Evolutionary conservation across 1,140 invertebrate species (phyloP).

Genomic region (Calephelis nemesis): DNA sequence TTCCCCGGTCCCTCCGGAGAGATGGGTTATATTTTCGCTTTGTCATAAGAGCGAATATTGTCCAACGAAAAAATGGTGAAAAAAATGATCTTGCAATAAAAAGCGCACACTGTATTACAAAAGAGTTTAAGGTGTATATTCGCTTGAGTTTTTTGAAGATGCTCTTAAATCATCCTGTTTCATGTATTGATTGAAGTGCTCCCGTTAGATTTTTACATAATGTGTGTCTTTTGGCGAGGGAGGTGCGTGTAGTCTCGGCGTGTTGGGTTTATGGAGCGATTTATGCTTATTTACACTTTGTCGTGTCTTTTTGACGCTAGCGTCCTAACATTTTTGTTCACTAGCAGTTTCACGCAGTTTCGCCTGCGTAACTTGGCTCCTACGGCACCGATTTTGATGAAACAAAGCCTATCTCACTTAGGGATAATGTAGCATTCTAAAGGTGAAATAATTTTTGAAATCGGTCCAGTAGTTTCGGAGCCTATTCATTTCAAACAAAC

Average conservation of each 20-base stretch:
- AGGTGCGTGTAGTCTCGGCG: conserved; percentile 23
- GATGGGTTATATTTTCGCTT: conserved; percentile 36
- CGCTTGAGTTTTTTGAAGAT: conserved; percentile 41
- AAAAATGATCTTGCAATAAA: conserved; percentile 28
- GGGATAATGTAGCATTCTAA: too few species aligned
- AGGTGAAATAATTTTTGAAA: too few species aligned
- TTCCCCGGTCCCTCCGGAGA: conserved; percentile 46
- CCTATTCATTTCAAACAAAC: too few species aligned
- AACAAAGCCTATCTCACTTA: too few species aligned
- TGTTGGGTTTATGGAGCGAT: conserved; percentile 13
- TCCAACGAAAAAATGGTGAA: conserved; percentile 50
- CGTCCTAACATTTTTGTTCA: not conserved
- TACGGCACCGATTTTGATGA: too few species aligned
- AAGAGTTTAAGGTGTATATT: conserved; percentile 40
- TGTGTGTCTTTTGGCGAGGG: conserved; percentile 64
- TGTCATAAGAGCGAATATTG: conserved; percentile 50
- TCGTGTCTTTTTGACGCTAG: not conserved
- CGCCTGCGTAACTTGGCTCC: too few species aligned
- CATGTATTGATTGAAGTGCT: conserved; percentile 71
- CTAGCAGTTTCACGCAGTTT: too few species aligned
- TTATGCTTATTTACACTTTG: conserved; percentile 15
- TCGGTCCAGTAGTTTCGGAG: too few species aligned
- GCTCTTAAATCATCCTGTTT: conserved; percentile 65
- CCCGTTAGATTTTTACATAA: conserved; percentile 73
- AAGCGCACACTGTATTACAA: conserved; percentile 26